phyloP scores from a whole-genome alignment of 37 sponge, comb jelly and placozoan genomes.

The Aplysina aerophoba region DNA sequence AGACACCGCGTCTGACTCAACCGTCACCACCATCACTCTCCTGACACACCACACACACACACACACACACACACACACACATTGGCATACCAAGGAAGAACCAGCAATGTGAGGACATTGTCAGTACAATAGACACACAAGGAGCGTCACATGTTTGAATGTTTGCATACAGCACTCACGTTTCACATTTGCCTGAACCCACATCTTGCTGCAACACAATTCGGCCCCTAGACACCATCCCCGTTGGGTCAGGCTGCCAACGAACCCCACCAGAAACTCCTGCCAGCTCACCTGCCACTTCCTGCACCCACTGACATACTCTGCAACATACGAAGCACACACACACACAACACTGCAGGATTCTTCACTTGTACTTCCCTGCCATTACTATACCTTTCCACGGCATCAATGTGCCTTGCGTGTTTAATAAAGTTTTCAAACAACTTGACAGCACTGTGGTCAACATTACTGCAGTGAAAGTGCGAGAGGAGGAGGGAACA shows the following conservation, averaged over 20 bases:
- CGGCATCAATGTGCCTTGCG: conserved; percentile 8
- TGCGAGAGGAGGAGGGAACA: no score
- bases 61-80: not conserved
- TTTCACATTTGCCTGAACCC: conserved; percentile 1
- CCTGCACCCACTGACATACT: conserved; percentile 14
- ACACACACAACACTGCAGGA: not conserved
- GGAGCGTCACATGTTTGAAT: no score
- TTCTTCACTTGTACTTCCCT: not conserved
- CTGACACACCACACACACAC: not conserved
- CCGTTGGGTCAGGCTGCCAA: conserved; percentile 7
- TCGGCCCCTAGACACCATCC: not conserved
- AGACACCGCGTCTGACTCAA: not conserved
- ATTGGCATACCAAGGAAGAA: not conserved
- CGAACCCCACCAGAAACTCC: not conserved
- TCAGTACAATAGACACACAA: no score
- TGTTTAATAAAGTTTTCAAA: conserved; percentile 11
- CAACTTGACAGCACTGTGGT: conserved; percentile 9
- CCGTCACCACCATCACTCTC: not conserved
- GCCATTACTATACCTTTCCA: not conserved
- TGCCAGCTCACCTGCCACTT: not conserved
- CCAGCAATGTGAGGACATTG: no score
- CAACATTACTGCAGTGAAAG: not conserved
- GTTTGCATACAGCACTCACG: not conserved
- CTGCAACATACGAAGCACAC: conserved; percentile 5
- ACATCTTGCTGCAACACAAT: not conserved